Conservation (phyloP, 2,797 vertebrate species). For the Lagodon rhomboides region DNA sequence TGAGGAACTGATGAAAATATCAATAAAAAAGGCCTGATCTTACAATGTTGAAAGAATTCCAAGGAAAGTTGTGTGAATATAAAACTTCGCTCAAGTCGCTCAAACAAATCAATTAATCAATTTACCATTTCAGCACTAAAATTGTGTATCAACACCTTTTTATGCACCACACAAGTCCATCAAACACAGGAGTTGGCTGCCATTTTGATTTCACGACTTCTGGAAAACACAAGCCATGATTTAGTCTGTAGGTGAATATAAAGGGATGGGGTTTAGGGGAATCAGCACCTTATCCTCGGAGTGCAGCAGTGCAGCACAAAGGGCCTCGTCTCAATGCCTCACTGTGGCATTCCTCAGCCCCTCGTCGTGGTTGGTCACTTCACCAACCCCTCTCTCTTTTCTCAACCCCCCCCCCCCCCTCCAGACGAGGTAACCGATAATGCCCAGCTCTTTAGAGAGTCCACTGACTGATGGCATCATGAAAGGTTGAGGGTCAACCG, state of each 20-base stretch:
- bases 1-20: too few relatives aligned
- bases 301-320: conserved; percentile 58
- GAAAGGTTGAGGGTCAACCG: conserved; percentile 78
- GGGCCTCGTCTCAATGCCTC: conserved; percentile 46
- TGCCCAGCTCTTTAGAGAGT: conserved; percentile 51
- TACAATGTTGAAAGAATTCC: too few relatives aligned
- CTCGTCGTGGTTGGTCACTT: conserved; percentile 48
- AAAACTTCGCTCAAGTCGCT: background rate
- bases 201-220: conserved; percentile 28
- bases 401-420: conserved; percentile 1
- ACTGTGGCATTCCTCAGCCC: conserved; percentile 44
- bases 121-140: background rate
- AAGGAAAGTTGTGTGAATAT: too few relatives aligned
- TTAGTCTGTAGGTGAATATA: conserved; percentile 22
- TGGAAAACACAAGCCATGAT: conserved; percentile 33
- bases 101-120: background rate
- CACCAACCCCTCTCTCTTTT: conserved; percentile 13
- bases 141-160: background rate
- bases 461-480: conserved; percentile 75
- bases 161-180: conserved; percentile 17
- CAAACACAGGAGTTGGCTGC: conserved; percentile 12
- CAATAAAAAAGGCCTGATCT: too few relatives aligned
- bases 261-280: conserved; percentile 21
- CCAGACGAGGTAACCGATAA: conserved; percentile 51
- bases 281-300: conserved; percentile 36